Evolutionary conservation across 2,797 vertebrate genomes (phyloP), one percentile per base, ranked within the genome.

Genomic region (Melanotaenia maccullochi): DNA sequence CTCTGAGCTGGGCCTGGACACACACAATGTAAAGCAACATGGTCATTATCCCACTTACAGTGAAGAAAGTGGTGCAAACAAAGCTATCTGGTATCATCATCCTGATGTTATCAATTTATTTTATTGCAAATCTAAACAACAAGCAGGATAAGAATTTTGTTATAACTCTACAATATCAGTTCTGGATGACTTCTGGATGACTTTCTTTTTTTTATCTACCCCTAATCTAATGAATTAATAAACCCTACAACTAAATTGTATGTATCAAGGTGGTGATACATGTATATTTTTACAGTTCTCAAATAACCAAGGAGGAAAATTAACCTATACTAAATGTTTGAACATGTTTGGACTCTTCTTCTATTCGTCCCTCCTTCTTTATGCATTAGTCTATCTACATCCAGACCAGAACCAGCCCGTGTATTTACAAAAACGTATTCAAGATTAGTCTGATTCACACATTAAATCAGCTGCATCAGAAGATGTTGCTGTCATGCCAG

Each of bases 1-100:
- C 93, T 59, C 91, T 65, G 38, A 93, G 89, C 69, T 93, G 93
- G 3, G 87, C 86, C 93, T 94, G 81, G 38, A 65, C 47, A 79
- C 22, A 79, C 24, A 9, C 7, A 59, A 73, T 5, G 60, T 6
- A 9, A 16, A 24, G 1, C 44, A 55, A 64, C 22, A 35, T 54
- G 24, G 33, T 49, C 28, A 32, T 49, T 63, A 47, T 12, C 7
- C 20, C 28, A 28, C 40, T 44, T 44, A 20, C 16, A 30, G 25
- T 30, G 9, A 24, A 24, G 8, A 24, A 7, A 33, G 32, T 33
- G 32, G 1, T 33, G 7, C 32, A 33, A 49, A 9, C 20, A 22
- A 49, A 9, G 20, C n/a, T 49, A n/a, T 22, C 6, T n/a, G 18
- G 22, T 11, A 49, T 49, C 22, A 9, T 49, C 9, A n/a, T 51